Base-by-base conservation (phyloP, 2,113 vertebrate genomes). In the Laticauda laticaudata region DNA sequence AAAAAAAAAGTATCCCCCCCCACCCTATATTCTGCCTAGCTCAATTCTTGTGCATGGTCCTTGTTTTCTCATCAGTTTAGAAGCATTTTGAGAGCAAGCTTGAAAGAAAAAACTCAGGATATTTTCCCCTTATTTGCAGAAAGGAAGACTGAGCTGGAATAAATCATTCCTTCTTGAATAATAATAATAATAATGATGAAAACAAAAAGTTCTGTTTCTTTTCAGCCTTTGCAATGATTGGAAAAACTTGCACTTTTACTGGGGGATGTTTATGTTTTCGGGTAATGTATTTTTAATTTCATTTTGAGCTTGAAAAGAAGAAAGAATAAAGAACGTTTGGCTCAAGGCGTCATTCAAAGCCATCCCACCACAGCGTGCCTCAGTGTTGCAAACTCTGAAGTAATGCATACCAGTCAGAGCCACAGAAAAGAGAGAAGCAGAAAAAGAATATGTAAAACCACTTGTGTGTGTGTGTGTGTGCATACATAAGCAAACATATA, bases 221-320 rank as follows among this genome's bases (percentile, higher is more conserved):
- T 89, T 56, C 43, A 85, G n/a, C 53, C 45, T 56, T 23, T 43
- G 34, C 51, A 81, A 88, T n/a, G 88, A 75, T 89, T 88, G 48
- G 48, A 88, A 92, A 89, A 92, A 89, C 59, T 89, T 29, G 59
- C 21, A 26, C 10, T 89, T 89, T 89, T 89, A 26, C 57, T 61
- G 18, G 57, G 56, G 56, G 59, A 26, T 89, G 39, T 89, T 89
- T 59, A 89, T 18, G 21, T 59, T 89, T 89, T 39, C 53, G 51
- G 45, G 45, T 29, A 89, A 75, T 39, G 34, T 53, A 89, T 92
- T 88, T 92, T 39, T 39, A 45, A 54, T 55, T 56, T 89, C 34
- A 29, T 89, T 89, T 61, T 92, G 88, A 57, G 34, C 39, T 89
- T 89, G 57, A 9, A 61, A 89, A 89, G 43, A 89, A 59, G n/a